phyloP scores from a whole-genome alignment of 2,888 invertebrate genomes.

The Drosophila diplacantha region DNA sequence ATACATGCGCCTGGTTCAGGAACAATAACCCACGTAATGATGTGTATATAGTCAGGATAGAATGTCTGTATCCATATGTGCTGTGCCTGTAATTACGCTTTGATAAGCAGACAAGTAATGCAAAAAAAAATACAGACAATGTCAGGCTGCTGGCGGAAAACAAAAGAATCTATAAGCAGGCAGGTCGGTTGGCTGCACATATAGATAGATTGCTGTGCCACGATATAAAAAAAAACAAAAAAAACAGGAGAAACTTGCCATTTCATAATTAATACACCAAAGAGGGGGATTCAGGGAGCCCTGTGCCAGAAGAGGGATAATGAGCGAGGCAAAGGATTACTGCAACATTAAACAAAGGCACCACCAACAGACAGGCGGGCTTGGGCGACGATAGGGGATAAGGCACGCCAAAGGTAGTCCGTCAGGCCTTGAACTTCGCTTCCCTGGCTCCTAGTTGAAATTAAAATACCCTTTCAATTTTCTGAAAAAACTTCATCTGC shows the following conservation, averaged over 20 bases:
- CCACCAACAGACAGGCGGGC: constrained; percentile 11
- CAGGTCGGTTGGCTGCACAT: constrained; percentile 30
- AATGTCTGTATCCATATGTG: constrained; percentile 47
- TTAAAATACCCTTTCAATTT: constrained; percentile 16
- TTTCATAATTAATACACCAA: constrained; percentile 66
- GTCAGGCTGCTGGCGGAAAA: constrained; percentile 58
- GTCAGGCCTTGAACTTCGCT: constrained; percentile 38
- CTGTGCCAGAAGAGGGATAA: constrained; percentile 51
- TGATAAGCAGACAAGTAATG: constrained; percentile 69
- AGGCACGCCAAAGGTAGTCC: constrained; percentile 16
- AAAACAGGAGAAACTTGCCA: constrained; percentile 46
- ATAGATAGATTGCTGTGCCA: constrained; percentile 52
- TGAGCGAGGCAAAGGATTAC: constrained; percentile 62
- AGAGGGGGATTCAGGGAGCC: constrained; percentile 17
- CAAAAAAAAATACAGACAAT: constrained; percentile 41
- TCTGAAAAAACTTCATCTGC: constrained; percentile 2
- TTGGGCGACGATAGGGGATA: constrained; percentile 22
- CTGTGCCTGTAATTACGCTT: constrained; percentile 66
- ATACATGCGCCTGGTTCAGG: constrained; percentile 11
- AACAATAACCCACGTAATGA: constrained; percentile 59
- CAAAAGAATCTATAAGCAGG: constrained; percentile 63
- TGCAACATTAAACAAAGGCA: constrained; percentile 62
- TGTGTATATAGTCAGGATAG: constrained; percentile 38
- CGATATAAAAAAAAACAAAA: constrained; percentile 13
- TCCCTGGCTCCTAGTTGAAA: constrained; percentile 9